Conservation (phyloP, 2,888 invertebrate species). For the Phengaris arion region DNA sequence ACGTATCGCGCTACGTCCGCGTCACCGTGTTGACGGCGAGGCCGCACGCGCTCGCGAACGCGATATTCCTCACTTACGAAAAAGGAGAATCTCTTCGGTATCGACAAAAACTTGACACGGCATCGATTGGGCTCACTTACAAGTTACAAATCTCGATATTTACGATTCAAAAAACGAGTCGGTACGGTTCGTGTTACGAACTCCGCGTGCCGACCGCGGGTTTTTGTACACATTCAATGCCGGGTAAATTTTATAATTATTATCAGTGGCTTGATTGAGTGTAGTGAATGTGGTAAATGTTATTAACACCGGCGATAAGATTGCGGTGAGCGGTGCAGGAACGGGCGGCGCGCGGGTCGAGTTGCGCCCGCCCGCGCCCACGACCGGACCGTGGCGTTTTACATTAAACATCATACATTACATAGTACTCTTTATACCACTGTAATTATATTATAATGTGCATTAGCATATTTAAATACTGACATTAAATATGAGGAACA, state of each 20-base stretch:
- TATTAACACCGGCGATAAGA: slow-evolving; percentile 38
- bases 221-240: slow-evolving; percentile 46
- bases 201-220: slow-evolving; percentile 31
- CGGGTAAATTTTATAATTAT: slow-evolving; percentile 50
- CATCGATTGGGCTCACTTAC: slow-evolving; percentile 31
- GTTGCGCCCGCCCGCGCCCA: background rate
- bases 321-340: background rate
- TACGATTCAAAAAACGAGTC: slow-evolving; percentile 37
- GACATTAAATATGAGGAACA: background rate
- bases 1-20: slow-evolving; percentile 57
- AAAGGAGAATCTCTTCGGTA: slow-evolving; percentile 19
- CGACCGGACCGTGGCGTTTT: background rate
- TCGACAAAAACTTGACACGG: slow-evolving; percentile 21
- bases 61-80: slow-evolving; percentile 52
- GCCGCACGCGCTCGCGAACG: slow-evolving; percentile 48
- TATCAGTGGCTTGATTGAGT: slow-evolving; percentile 30
- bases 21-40: slow-evolving; percentile 56
- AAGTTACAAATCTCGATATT: slow-evolving; percentile 37
- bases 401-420: background rate
- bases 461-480: background rate
- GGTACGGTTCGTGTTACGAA: slow-evolving; percentile 33
- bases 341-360: slow-evolving; percentile 11
- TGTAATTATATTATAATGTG: background rate
- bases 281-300: slow-evolving; percentile 36
- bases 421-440: background rate